Base-by-base conservation (phyloP, 2,888 invertebrate genomes). In the Euzophera pinguis region DNA sequence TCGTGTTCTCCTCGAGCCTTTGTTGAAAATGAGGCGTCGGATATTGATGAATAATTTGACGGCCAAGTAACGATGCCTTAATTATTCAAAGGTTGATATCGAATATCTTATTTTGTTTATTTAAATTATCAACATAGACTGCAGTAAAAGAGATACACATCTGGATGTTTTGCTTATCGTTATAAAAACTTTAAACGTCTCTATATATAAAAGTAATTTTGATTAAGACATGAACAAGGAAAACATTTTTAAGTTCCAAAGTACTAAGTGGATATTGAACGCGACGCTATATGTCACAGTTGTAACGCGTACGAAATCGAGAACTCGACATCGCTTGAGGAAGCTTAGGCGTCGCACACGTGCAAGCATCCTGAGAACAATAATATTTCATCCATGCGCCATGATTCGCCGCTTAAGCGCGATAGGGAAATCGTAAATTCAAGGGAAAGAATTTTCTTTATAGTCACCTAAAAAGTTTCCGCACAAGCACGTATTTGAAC, bases 41-140 rank as follows among this genome's bases (percentile, higher is more conserved):
- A 80, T 85, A 85, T 87, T 87, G 84, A 85, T 84, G 81, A 85
- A 84, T 83, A 84, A 85, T 83, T 84, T 82, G 82, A 81, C 74
- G 75, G 73, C 66, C 76, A 77, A 78, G 71, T 78, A 75, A 78
- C 73, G 70, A 67, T 64, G 72, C 63, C 61, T 66, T 81, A 78
- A 82, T 81, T 80, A 83, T 81, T 79, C 69, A 79, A 70, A 68
- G 64, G 70, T 60, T 62, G 67, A 62, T 73, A 70, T 73, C 62
- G 62, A 60, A 63, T 69, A 69, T 64, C 59, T 54, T 59, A 63
- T 56, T 64, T 22, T 56, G 58, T 57, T 57, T 55, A 54, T 56
- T 50, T 55, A 54, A 56, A 60, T n/a, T n/a, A n/a, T n/a, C n/a
- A n/a, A n/a, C n/a, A n/a, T n/a, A n/a, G n/a, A n/a, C n/a, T n/a